phyloP scores from a whole-genome alignment of 2,113 vertebrate genomes.

The Rhipidura dahli region DNA sequence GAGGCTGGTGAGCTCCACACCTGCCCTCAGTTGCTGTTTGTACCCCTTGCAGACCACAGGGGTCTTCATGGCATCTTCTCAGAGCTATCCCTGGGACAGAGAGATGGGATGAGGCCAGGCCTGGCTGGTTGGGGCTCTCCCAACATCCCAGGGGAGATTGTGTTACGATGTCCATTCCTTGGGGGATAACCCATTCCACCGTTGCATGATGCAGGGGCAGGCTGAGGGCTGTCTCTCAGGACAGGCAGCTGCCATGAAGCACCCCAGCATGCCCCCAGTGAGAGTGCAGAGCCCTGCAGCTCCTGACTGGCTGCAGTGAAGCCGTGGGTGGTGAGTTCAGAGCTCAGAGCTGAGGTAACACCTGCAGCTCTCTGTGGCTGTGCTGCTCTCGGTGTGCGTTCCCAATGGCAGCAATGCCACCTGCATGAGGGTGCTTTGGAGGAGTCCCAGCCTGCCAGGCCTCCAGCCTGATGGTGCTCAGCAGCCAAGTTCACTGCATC shows the following conservation, averaged over 20 bases:
- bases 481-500: accelerated
- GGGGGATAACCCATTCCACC: not conserved
- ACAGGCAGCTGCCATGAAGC: not conserved
- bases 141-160: not conserved
- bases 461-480: not conserved
- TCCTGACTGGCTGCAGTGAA: not conserved
- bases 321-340: accelerated
- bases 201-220: accelerated
- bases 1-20: accelerated
- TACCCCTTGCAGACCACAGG: not conserved
- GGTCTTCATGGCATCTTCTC: not conserved
- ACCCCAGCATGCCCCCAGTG: accelerated
- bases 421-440: not conserved
- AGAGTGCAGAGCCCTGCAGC: not conserved
- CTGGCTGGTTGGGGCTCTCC: not conserved
- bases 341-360: not conserved
- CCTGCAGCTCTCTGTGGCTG: not conserved
- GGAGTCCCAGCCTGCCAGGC: not conserved
- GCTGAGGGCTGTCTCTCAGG: not conserved
- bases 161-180: accelerated
- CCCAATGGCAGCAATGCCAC: not conserved
- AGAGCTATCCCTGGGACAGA: not conserved
- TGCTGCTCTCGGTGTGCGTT: accelerated
- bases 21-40: accelerated
- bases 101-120: not conserved